These are phyloP conservation scores for Perca flavescens DNA, from an alignment of 2,113 vertebrate species.

Conservation along the genomic window DNA sequence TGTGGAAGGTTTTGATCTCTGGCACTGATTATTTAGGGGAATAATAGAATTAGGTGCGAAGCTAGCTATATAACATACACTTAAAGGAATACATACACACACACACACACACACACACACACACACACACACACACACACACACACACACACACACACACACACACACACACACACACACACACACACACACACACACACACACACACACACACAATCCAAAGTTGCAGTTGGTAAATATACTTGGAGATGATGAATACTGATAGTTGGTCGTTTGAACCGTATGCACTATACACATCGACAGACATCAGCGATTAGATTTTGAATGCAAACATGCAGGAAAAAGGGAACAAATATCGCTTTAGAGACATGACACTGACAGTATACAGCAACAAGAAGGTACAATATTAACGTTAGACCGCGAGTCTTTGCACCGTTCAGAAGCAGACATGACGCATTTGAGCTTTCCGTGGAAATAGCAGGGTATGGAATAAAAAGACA, in stretches of 20 bases:
- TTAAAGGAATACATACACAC: slow-evolving; percentile 24
- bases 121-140: slow-evolving; percentile 8
- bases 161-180: slow-evolving; percentile 5
- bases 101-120: slow-evolving; percentile 5
- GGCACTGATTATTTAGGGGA: slow-evolving; percentile 67
- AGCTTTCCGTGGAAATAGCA: background rate
- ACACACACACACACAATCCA: slow-evolving; percentile 4
- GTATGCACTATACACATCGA: background rate
- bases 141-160: background rate
- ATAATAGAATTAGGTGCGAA: slow-evolving; percentile 61
- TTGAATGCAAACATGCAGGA: slow-evolving; percentile 1
- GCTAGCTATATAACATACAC: slow-evolving; percentile 33
- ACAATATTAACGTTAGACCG: background rate
- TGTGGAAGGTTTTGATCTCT: slow-evolving; percentile 70
- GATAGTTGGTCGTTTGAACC: background rate
- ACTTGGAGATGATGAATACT: slow-evolving; percentile 27
- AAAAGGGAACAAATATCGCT: background rate
- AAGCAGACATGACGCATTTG: background rate
- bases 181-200: background rate
- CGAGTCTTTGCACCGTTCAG: background rate
- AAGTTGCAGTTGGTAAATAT: slow-evolving; percentile 35
- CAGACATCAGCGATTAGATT: slow-evolving; percentile 9
- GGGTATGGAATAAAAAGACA: rapidly evolving
- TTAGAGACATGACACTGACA: background rate
- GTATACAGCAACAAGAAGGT: background rate